These are phyloP conservation scores for Orcinus orca DNA, from an alignment of 2,113 vertebrate genomes.

Conservation along the genomic window DNA sequence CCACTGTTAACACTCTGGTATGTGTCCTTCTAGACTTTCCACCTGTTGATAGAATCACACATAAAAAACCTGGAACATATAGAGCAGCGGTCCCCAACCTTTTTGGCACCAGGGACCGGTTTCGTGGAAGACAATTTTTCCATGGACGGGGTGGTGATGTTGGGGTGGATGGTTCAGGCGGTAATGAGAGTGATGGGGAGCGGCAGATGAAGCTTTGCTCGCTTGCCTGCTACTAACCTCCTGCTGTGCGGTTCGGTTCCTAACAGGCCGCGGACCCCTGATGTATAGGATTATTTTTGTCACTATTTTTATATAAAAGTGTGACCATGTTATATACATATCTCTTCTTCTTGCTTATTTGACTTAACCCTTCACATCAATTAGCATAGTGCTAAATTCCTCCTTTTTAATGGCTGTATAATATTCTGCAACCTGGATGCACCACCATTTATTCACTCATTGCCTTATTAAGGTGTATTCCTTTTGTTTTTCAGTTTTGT, in stretches of 20 bases:
- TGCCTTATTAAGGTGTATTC: not conserved
- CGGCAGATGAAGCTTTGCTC: no score
- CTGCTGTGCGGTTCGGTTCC: no score
- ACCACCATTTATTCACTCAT: not conserved
- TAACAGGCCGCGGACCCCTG: no score
- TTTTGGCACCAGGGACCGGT: no score
- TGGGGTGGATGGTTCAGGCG: no score
- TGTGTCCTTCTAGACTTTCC: not conserved
- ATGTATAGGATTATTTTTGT: not conserved
- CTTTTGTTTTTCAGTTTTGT: not conserved
- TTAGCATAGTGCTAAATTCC: not conserved
- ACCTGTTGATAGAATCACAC: not conserved
- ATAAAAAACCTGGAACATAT: not conserved
- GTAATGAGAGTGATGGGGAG: no score
- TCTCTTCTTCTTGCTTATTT: not conserved
- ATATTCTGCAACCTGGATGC: not conserved
- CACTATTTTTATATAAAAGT: not conserved
- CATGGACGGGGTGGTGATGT: no score
- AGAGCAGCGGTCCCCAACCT: no score
- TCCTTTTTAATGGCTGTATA: not conserved
- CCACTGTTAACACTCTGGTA: not conserved
- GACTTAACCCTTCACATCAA: not conserved
- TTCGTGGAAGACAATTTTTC: no score
- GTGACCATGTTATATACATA: not conserved
- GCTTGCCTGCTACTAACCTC: no score